These are phyloP conservation scores for Nasonia giraulti DNA, from an alignment of 1,140 invertebrate species.

Conservation along the genomic window DNA sequence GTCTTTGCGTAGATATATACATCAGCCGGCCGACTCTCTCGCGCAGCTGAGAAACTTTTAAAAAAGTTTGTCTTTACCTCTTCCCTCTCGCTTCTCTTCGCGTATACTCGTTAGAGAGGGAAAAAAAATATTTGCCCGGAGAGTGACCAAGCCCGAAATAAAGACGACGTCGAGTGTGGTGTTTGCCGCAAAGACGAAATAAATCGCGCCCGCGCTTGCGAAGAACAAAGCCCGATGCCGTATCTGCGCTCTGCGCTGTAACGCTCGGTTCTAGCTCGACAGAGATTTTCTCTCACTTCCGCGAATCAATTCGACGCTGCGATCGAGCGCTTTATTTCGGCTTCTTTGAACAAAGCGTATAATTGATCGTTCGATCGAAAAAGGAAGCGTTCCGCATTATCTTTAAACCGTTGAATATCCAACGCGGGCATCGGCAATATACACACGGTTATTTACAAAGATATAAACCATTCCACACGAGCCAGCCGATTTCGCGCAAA, in stretches of 20 bases:
- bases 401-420: too few species aligned
- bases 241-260: too few species aligned
- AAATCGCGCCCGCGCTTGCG: too few species aligned
- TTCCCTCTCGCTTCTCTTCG: background rate
- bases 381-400: too few species aligned
- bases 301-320: too few species aligned
- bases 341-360: background rate
- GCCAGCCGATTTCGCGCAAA: background rate
- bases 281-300: too few species aligned
- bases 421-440: too few species aligned
- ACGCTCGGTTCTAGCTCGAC: too few species aligned
- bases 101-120: background rate
- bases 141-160: constrained; percentile 1
- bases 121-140: constrained; percentile 31
- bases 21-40: too few species aligned
- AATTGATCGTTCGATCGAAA: background rate
- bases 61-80: constrained; percentile 40
- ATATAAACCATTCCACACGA: background rate
- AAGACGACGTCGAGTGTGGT: background rate
- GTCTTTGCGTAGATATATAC: background rate
- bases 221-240: too few species aligned
- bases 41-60: constrained; percentile 20
- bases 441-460: too few species aligned
- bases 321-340: too few species aligned
- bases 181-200: constrained; percentile 28